Percentiles rank a stretch among this genome's conserved stretches.
Evolutionary conservation across 2,113 vertebrate genomes (phyloP).

Genomic region (Columba livia): DNA sequence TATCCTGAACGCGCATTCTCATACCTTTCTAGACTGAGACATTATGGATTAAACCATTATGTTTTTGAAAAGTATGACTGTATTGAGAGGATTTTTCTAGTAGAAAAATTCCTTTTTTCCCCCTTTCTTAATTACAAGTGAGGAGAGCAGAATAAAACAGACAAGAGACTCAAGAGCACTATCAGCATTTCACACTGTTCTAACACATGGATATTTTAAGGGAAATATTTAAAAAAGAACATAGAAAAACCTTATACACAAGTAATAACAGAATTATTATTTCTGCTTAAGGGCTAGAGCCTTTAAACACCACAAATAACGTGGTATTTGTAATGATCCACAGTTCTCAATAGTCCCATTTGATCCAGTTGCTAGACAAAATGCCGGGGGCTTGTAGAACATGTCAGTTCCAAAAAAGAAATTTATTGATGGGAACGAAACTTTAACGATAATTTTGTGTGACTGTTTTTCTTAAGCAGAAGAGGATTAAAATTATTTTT

Average conservation of each 20-base stretch:
- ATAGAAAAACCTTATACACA: not conserved
- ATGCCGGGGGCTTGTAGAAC: not conserved
- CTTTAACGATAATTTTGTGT: not conserved
- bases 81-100: not conserved
- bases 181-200: not conserved
- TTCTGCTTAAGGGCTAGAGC: not conserved
- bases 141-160: not conserved
- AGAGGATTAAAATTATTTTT: not conserved
- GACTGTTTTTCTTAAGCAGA: not conserved
- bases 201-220: not conserved
- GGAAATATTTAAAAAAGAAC: not conserved
- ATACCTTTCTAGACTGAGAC: not conserved
- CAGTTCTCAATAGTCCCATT: not conserved
- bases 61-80: not conserved
- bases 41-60: not conserved
- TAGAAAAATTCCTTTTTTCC: fast-evolving
- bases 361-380: not conserved
- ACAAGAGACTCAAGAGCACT: not conserved
- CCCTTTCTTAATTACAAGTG: not conserved
- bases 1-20: not conserved
- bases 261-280: not conserved
- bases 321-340: not conserved
- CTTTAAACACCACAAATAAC: not conserved
- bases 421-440: not conserved
- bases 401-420: not conserved